phyloP scores from a whole-genome alignment of 2,888 invertebrate genomes.

The Acleris cristana region DNA sequence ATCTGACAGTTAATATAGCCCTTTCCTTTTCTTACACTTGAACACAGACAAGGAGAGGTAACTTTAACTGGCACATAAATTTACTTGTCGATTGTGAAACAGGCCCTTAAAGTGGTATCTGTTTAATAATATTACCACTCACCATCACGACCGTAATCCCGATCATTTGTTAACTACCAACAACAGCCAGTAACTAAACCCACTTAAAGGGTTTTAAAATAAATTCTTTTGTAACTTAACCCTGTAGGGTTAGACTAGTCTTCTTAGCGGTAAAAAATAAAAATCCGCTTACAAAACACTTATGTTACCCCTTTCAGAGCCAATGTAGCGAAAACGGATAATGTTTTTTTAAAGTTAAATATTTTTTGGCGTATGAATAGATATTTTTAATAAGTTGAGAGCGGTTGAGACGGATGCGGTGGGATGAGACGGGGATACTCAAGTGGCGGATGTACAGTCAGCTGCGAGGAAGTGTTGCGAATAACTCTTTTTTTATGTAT shows the following conservation, averaged over 20 bases:
- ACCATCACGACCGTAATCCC: background rate
- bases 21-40: too few species aligned
- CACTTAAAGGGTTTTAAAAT: conserved; percentile 27
- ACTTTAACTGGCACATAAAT: too few species aligned
- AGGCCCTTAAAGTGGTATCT: too few species aligned
- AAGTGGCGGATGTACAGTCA: conserved; percentile 53
- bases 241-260: too few species aligned
- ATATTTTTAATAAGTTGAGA: conserved; percentile 30
- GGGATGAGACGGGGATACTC: conserved; percentile 62
- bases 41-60: too few species aligned
- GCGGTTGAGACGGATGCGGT: conserved; percentile 49
- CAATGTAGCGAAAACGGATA: conserved; percentile 59
- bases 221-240: conserved; percentile 23
- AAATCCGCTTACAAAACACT: conserved; percentile 69
- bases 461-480: background rate
- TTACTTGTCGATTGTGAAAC: too few species aligned
- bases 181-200: conserved; percentile 18
- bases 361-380: conserved; percentile 39
- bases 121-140: too few species aligned
- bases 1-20: too few species aligned
- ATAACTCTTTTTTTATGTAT: too few species aligned
- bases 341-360: conserved; percentile 44
- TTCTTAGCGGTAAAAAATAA: conserved; percentile 33
- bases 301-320: conserved; percentile 56
- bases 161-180: conserved; percentile 1